Evolutionary conservation across 2,888 invertebrate genomes (phyloP), one percentile per base, ranked within the genome.

Genomic region (Lymantria dispar): DNA sequence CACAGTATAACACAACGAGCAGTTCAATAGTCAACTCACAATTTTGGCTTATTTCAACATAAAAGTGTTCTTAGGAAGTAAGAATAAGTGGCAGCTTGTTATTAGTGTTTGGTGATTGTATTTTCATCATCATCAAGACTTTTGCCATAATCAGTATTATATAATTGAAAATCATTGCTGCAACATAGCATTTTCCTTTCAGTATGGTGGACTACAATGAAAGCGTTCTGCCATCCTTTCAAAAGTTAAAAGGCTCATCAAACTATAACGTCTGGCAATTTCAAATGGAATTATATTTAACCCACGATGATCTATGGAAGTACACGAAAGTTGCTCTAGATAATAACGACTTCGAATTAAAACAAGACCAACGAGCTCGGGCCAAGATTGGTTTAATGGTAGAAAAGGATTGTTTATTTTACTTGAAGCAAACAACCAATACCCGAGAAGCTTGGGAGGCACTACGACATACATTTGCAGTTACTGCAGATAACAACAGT

Each of bases 301-400:
- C n/a, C 0, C 40, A 47, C 0, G 46, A 47, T 31, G 46, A 31
- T 11, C 13, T 47, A 5, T 47, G 46, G 46, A 31, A 47, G 9
- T 47, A 47, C 40, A 47, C 46, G 13, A 39, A n/a, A 7, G 8
- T 10, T 10, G 29, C 39, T 0, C 40, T 40, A 33, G 40, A 40
- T 15, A n/a, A 2, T 15, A 30, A 29, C 31, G 46, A 47, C 30
- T 10, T 33, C 0, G 46, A 39, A 39, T 8, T 40, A 31, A 10
- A 12, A n/a, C 13, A 39, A 47, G 46, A 41, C 14, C 30, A 40
- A 47, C 9, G 11, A 11, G 31, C 46, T 0, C 39, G 33, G 7
- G 46, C 46, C 11, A 47, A 33, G 11, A 47, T 47, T 9, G 40
- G 46, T 31, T 40, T 47, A 40, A 47, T 47, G 46, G 40, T 47